Conservation (phyloP, 2,797 vertebrate species). For the Erethizon dorsatum region DNA sequence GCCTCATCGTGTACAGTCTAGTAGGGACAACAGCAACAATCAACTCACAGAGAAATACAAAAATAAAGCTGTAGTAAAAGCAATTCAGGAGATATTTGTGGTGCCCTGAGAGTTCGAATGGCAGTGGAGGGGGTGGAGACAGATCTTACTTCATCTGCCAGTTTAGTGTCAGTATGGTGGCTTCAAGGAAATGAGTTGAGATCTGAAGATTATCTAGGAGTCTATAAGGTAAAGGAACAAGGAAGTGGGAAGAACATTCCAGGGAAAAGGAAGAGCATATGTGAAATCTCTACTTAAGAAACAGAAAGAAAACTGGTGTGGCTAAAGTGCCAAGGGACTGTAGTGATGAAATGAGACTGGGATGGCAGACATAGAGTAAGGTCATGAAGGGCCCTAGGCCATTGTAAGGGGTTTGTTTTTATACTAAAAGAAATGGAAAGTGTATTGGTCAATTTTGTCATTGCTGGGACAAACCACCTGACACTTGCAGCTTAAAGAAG, state of each 20-base stretch:
- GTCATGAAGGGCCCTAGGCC: not conserved
- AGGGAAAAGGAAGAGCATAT: not conserved
- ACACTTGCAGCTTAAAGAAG: not conserved
- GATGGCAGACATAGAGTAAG: not conserved
- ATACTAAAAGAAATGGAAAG: not conserved
- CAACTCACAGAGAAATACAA: conserved; percentile 38
- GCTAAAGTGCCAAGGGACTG: not conserved
- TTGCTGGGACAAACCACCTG: not conserved
- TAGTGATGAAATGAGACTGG: not conserved
- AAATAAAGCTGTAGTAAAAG: conserved; percentile 45
- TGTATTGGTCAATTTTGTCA: not conserved
- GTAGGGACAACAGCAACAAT: not conserved
- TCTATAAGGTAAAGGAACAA: not conserved
- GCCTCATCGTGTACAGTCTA: conserved; percentile 9
- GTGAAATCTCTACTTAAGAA: conserved; percentile 38
- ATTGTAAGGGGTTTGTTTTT: not conserved
- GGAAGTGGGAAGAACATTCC: not conserved
- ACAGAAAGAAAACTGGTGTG: not conserved
- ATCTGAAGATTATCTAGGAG: conserved; percentile 19
- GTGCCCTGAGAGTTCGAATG: not conserved
- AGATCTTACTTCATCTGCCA: conserved; percentile 10
- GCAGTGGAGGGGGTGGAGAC: not conserved
- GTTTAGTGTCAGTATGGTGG: not conserved
- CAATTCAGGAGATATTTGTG: not conserved
- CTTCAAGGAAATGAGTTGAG: conserved; percentile 30